Evolutionary conservation across 23 tunicate genomes (phyloP).

Genomic region (Halocynthia aurantium): DNA sequence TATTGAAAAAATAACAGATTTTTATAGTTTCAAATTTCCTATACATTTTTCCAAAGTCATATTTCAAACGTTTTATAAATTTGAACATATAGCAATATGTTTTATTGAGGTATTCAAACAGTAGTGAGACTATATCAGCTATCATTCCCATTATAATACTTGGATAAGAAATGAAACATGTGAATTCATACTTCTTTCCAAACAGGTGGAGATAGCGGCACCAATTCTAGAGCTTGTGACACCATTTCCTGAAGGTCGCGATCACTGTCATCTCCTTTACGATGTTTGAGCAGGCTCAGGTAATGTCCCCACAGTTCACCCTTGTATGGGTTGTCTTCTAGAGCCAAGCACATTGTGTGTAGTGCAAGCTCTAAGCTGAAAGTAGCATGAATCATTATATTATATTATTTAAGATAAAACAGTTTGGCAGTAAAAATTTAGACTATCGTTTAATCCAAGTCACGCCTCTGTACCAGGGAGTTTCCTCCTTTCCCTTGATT

Average conservation of each 20-base stretch:
- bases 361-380: conserved; percentile 66
- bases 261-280: conserved; percentile 24
- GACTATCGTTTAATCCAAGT: no score
- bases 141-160: no score
- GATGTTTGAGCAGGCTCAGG: conserved; percentile 50
- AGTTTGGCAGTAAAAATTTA: no score
- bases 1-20: no score
- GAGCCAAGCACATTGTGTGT: conserved; percentile 67
- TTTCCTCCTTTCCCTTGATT: no score
- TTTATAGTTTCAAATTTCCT: no score
- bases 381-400: no score
- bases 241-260: conserved; percentile 38
- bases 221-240: conserved; percentile 36
- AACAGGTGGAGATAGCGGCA: conserved; percentile 55
- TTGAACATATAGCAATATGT: not conserved
- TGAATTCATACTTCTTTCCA: conserved; percentile 55
- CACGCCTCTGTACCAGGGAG: no score
- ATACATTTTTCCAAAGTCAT: no score
- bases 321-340: conserved; percentile 47
- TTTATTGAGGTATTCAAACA: not conserved
- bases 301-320: conserved; percentile 64
- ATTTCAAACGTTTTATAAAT: not conserved
- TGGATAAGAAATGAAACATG: not conserved
- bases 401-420: no score
- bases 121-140: no score